Conservation (phyloP, 2,888 invertebrate genomes). For the Cataglyphis livida region DNA sequence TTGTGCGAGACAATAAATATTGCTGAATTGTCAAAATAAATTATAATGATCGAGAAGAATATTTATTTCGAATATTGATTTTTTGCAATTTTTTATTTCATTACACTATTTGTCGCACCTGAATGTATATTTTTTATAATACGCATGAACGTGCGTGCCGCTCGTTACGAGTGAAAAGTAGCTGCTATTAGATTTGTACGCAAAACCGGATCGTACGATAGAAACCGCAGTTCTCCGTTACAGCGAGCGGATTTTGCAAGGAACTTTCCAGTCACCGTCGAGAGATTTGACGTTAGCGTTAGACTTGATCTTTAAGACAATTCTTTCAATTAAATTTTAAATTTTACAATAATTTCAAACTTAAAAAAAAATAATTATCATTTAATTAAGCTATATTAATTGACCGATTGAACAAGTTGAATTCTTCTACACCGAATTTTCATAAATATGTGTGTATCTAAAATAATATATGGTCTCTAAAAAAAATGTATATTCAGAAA, state of each 20-base stretch:
- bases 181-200: conserved; percentile 43
- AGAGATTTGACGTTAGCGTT: neutral
- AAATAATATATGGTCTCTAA: neutral
- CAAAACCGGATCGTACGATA: conserved; percentile 52
- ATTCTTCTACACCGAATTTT: neutral
- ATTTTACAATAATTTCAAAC: neutral
- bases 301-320: neutral
- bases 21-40: neutral
- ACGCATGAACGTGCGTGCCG: conserved; percentile 43
- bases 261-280: conserved; percentile 38
- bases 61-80: conserved; percentile 6
- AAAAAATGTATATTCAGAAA: neutral
- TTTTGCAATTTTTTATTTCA: neutral
- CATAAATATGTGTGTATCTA: neutral
- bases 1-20: conserved; percentile 5
- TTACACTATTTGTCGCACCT: neutral
- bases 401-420: neutral
- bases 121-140: conserved; percentile 23
- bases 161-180: conserved; percentile 52
- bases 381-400: neutral
- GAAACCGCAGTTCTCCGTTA: conserved; percentile 48
- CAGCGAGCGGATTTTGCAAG: conserved; percentile 27
- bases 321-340: neutral
- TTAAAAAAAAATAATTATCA: neutral
- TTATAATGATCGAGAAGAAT: conserved; percentile 3